These are phyloP conservation scores for Anorthoa munda DNA, from an alignment of 2,888 invertebrate genomes.

Conservation along the genomic window DNA sequence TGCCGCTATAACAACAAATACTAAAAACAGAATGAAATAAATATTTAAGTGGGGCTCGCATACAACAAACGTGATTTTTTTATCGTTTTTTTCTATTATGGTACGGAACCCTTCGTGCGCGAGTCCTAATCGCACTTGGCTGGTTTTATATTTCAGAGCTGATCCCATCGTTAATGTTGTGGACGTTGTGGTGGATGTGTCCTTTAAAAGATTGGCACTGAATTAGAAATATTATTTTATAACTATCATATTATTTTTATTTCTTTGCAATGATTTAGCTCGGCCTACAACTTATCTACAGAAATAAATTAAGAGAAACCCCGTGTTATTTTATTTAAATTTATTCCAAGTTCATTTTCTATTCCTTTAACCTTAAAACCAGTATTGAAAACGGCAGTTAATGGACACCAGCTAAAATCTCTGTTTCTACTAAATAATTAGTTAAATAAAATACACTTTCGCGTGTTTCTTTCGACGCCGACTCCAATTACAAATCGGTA, in stretches of 20 bases:
- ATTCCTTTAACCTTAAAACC: slow-evolving; percentile 38
- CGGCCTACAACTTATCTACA: not conserved
- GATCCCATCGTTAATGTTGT: too few species aligned
- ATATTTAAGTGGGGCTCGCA: too few species aligned
- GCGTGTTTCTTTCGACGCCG: slow-evolving; percentile 32
- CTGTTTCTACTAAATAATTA: slow-evolving; percentile 50
- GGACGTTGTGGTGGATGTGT: too few species aligned
- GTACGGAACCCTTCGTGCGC: too few species aligned
- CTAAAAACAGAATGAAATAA: too few species aligned
- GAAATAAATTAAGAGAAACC: slow-evolving; percentile 27
- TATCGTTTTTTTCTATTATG: too few species aligned
- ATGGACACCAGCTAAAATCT: slow-evolving; percentile 50
- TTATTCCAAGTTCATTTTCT: slow-evolving; percentile 41
- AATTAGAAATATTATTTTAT: too few species aligned
- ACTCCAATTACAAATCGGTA: slow-evolving; percentile 56
- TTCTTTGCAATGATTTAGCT: not conserved
- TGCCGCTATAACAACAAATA: too few species aligned
- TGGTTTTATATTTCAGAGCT: too few species aligned
- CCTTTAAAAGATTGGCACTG: too few species aligned
- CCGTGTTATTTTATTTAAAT: slow-evolving; percentile 34
- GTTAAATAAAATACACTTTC: slow-evolving; percentile 60
- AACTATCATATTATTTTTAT: not conserved
- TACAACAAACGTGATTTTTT: too few species aligned
- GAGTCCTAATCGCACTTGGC: too few species aligned
- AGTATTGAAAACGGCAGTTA: slow-evolving; percentile 52